Percentiles rank a stretch among this genome's conserved stretches.
phyloP scores from a whole-genome alignment of 1,140 invertebrate species.

The Anagrus nilaparvatae region DNA sequence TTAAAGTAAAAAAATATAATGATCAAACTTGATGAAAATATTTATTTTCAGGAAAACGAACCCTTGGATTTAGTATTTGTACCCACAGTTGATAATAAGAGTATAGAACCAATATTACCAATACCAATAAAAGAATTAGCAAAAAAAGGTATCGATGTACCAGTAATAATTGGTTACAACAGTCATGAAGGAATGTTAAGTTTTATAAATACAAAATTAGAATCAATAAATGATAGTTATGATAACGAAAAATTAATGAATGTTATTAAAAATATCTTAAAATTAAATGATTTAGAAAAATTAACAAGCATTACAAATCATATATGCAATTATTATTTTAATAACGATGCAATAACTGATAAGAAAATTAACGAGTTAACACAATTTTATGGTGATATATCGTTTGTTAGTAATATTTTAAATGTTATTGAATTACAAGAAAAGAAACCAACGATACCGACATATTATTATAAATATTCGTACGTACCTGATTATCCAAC shows the following conservation, averaged over 20 bases:
- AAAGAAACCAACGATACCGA: slow-evolving; percentile 22
- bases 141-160: slow-evolving; percentile 41
- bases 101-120: slow-evolving; percentile 26
- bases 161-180: slow-evolving; percentile 48
- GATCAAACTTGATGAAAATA: neutral
- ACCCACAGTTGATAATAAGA: slow-evolving; percentile 19
- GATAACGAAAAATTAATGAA: slow-evolving; percentile 8
- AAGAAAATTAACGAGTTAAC: slow-evolving; percentile 24
- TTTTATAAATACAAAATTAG: slow-evolving; percentile 24
- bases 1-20: neutral
- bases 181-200: slow-evolving; percentile 45
- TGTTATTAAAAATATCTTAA: slow-evolving; percentile 10
- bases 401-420: slow-evolving; percentile 32
- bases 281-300: slow-evolving; percentile 2
- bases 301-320: slow-evolving; percentile 25
- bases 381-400: slow-evolving; percentile 34
- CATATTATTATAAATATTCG: slow-evolving; percentile 41
- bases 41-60: slow-evolving; percentile 5
- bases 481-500: slow-evolving; percentile 17
- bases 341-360: slow-evolving; percentile 26
- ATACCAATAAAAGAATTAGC: slow-evolving; percentile 21
- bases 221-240: slow-evolving; percentile 3
- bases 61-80: slow-evolving; percentile 12
- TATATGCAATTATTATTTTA: slow-evolving; percentile 42
- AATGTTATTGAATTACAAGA: slow-evolving; percentile 32